Percentiles rank a stretch among this genome's conserved stretches.
Evolutionary conservation across 2,797 vertebrate species (phyloP).

Genomic region (Euphonia xanthogaster): DNA sequence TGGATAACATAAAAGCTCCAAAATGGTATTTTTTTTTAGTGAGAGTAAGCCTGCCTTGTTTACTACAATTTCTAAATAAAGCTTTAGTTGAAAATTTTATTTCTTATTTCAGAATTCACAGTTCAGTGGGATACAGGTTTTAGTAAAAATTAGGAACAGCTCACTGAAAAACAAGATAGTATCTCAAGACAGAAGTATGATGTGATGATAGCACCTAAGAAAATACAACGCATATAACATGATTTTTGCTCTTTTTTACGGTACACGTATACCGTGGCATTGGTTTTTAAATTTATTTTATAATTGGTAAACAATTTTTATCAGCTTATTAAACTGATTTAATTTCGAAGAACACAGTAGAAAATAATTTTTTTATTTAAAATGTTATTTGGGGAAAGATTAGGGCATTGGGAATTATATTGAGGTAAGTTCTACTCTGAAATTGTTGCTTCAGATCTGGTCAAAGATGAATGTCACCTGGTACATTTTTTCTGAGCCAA

Average conservation of each 20-base stretch:
- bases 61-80: background rate
- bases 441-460: background rate
- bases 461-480: background rate
- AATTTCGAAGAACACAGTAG: background rate
- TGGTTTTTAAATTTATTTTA: background rate
- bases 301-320: background rate
- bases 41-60: background rate
- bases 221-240: background rate
- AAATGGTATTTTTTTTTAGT: background rate
- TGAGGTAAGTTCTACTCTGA: background rate
- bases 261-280: background rate
- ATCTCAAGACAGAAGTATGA: background rate
- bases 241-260: background rate
- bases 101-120: background rate
- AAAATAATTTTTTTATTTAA: background rate
- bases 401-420: background rate
- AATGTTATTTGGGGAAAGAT: background rate
- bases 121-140: background rate
- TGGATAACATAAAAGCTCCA: background rate
- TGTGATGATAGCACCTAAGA: background rate
- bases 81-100: background rate
- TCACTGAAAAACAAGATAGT: background rate
- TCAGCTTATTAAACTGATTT: background rate
- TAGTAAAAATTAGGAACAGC: background rate
- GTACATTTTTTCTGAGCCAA: background rate